A percentile compares a stretch with the other conserved stretches of the same genome.
Evolutionary conservation across 2,888 invertebrate species (phyloP).

Genomic region (Salticus scenicus): DNA sequence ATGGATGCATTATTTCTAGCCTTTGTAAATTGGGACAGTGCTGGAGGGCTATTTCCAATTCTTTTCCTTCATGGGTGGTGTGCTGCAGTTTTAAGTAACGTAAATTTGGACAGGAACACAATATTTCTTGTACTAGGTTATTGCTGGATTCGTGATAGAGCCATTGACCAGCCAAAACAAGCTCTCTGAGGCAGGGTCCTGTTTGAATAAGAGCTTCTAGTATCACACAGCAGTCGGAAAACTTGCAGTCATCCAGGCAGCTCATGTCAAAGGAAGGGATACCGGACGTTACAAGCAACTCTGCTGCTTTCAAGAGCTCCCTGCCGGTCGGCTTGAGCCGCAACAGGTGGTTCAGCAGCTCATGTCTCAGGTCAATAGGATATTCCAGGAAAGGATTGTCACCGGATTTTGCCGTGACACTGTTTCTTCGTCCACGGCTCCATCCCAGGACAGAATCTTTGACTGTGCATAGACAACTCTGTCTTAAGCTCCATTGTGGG

Average conservation of each 20-base stretch:
- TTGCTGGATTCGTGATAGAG: conserved; percentile 47
- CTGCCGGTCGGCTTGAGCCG: conserved; percentile 60
- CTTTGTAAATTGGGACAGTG: conserved; percentile 67
- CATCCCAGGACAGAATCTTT: conserved; percentile 59
- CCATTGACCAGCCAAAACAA: conserved; percentile 70
- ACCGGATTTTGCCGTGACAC: conserved; percentile 20
- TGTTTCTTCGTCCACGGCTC: conserved; percentile 60
- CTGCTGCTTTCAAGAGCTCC: conserved; percentile 65
- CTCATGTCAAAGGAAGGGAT: conserved; percentile 68
- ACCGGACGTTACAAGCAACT: conserved; percentile 66
- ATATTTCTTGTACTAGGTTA: conserved; percentile 43
- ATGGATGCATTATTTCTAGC: conserved; percentile 71
- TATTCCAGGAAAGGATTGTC: conserved; percentile 67
- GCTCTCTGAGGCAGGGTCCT: conserved; percentile 59
- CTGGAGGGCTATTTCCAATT: conserved; percentile 60
- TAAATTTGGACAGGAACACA: conserved; percentile 63
- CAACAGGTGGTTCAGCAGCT: conserved; percentile 69
- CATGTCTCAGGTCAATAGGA: conserved; percentile 70
- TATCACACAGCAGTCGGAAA: conserved; percentile 51
- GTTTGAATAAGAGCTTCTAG: conserved; percentile 44
- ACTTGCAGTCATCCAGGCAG: conserved; percentile 69
- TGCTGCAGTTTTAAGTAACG: conserved; percentile 70
- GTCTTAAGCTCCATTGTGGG: conserved; percentile 57
- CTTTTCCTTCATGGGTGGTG: conserved; percentile 56
- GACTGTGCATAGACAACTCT: conserved; percentile 62